Evolutionary conservation across 37 sponge, comb jelly and placozoan species (phyloP), one percentile per base, ranked within the genome.

Genomic region (Hormiphora californensis): DNA sequence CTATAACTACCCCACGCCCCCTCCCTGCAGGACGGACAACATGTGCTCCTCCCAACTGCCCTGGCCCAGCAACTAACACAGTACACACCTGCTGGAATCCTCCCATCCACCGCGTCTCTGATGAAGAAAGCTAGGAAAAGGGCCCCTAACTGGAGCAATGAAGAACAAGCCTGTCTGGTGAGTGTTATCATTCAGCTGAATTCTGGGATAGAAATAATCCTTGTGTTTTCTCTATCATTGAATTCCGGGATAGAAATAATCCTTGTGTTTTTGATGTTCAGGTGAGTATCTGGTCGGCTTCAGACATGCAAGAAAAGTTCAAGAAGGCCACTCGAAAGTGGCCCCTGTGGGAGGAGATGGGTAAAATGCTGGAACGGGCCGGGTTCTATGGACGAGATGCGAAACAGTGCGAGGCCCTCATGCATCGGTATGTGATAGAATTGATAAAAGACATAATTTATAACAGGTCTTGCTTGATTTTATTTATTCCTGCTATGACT

Each of bases 331-430:
- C 81, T 7, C 4, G 81, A 28, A 73, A 73, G 81, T 73, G 81
- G 81, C 81, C 81, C 35, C 81, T 73, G 27, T 73, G 81, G 81
- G 81, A 73, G 81, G 81, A 73, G 35, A 73, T 73, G 81, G 81
- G 81, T 11, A 73, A 73, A 25, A 73, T 73, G 81, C 27, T 73
- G 81, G 81, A 73, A 28, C 8, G 81, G 25, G 81, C 81, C 5
- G 81, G 81, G 9, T 73, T 73, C 81, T 73, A 73, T 46, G 81
- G 81, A 5, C 4, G 81, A 33, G 81, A 73, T 46, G 81, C 81
- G 4, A 73, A 73, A 30, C 81, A 73, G 81, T 73, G 81, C 81
- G 81, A 73, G 44, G 81, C 81, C 0, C 81, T 73, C 44, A 73
- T 73, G 81, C 81, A 73, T 30, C 12, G 81, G 81, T 73, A n/a